These are phyloP conservation scores for Dolichallabes microphthalmus DNA, from an alignment of 2,113 vertebrate species.

Conservation along the genomic window DNA sequence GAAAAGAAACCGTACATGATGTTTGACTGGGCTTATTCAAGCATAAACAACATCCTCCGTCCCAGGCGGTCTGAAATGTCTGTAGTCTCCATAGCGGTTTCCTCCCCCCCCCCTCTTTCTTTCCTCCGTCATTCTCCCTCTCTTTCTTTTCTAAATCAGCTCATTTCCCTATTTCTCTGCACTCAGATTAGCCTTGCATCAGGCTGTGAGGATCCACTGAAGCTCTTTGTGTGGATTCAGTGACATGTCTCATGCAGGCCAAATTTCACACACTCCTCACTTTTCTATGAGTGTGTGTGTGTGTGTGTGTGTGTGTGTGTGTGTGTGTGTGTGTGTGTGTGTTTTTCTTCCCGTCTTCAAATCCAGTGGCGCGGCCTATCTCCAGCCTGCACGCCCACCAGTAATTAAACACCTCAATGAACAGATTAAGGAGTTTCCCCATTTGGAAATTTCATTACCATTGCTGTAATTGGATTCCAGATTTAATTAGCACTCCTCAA, in stretches of 20 bases:
- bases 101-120: neutral
- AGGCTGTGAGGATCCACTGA: slow-evolving; percentile 23
- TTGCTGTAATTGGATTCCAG: slow-evolving; percentile 78
- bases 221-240: slow-evolving; percentile 41
- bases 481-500: slow-evolving; percentile 74
- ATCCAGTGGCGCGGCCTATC: slow-evolving; percentile 69
- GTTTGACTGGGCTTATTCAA: slow-evolving; percentile 25
- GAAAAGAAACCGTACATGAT: slow-evolving; percentile 23
- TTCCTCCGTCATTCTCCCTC: neutral
- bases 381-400: slow-evolving; percentile 67
- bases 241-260: slow-evolving; percentile 41
- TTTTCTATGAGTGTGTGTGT: neutral
- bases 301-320: too few species aligned
- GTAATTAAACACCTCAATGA: slow-evolving; percentile 82
- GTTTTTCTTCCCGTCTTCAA: slow-evolving; percentile 19
- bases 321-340: neutral
- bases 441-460: slow-evolving; percentile 80
- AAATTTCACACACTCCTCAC: slow-evolving; percentile 14
- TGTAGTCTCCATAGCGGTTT: neutral
- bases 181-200: slow-evolving; percentile 40
- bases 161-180: slow-evolving; percentile 1
- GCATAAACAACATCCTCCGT: slow-evolving; percentile 31
- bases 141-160: neutral
- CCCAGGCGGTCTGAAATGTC: slow-evolving; percentile 6
- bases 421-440: slow-evolving; percentile 78